These are phyloP conservation scores for Cariama cristata DNA, from an alignment of 2,113 vertebrate genomes.

Conservation along the genomic window DNA sequence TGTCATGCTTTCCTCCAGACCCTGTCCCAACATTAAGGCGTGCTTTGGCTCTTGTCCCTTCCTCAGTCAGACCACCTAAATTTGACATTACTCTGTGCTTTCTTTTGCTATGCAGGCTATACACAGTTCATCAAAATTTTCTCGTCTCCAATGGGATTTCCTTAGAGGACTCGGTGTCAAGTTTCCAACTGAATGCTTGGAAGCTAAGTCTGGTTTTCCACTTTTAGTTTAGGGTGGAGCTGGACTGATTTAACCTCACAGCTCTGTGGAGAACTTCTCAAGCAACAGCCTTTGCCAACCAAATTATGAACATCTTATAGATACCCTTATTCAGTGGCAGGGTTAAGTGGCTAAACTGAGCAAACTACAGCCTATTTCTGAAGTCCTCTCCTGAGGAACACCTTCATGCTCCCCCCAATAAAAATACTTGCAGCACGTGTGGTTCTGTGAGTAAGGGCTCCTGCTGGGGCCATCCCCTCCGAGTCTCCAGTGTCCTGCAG, in stretches of 20 bases:
- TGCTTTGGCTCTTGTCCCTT: background rate
- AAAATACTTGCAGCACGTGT: fast-evolving
- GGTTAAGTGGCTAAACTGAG: background rate
- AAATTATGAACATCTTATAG: background rate
- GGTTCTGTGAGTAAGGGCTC: background rate
- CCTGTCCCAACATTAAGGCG: background rate
- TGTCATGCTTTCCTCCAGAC: background rate
- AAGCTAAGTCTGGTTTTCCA: background rate
- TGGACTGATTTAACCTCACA: background rate
- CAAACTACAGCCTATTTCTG: background rate
- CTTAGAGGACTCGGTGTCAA: background rate
- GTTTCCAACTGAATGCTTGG: background rate
- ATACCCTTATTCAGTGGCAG: background rate
- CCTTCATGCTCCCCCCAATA: background rate
- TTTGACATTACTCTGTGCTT: background rate
- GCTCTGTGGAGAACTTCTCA: background rate
- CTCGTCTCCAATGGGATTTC: background rate
- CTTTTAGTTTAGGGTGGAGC: background rate
- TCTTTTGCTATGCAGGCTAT: background rate
- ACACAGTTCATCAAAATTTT: background rate
- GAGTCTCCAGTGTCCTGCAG: background rate
- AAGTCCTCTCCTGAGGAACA: background rate
- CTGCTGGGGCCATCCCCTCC: background rate
- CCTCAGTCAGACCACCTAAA: background rate
- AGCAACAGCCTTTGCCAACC: background rate